These are phyloP conservation scores for Pachyseris speciosa DNA, from an alignment of 64 coral and sea anemone genomes.

Conservation along the genomic window DNA sequence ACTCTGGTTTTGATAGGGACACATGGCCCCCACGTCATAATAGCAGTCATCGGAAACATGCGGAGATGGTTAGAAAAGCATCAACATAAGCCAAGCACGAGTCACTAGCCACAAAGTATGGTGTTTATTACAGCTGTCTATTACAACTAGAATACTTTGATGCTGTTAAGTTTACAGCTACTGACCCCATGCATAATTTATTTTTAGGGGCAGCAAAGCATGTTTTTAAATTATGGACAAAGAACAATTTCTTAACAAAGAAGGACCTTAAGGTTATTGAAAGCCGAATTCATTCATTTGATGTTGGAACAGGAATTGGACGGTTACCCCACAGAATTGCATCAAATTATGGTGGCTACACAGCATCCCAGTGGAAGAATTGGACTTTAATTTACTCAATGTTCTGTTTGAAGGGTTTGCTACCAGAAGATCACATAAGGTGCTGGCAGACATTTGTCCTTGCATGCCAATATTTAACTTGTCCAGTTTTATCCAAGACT, in stretches of 20 bases:
- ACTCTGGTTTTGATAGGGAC: slow-evolving; percentile 31
- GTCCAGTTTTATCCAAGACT: slow-evolving; percentile 11
- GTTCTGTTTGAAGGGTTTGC: neutral
- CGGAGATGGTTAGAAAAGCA: slow-evolving; percentile 35
- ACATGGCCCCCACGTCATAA: slow-evolving; percentile 32
- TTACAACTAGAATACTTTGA: slow-evolving; percentile 66
- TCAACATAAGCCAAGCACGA: slow-evolving; percentile 18
- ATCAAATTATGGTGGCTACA: neutral
- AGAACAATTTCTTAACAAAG: slow-evolving; percentile 12
- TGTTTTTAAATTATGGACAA: slow-evolving; percentile 35
- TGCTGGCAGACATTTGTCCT: neutral
- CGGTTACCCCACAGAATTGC: slow-evolving; percentile 8
- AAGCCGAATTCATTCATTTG: neutral
- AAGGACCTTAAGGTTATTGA: slow-evolving; percentile 21
- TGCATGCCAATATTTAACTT: neutral
- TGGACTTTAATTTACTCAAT: neutral
- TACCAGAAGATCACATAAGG: neutral
- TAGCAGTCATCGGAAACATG: slow-evolving; percentile 34
- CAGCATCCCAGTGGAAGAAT: neutral
- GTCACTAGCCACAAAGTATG: slow-evolving; percentile 51
- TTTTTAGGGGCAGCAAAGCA: slow-evolving; percentile 59
- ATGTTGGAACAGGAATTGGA: too few relatives aligned
- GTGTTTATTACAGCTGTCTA: slow-evolving; percentile 68
- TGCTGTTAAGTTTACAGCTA: slow-evolving; percentile 47
- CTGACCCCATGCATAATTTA: slow-evolving; percentile 83